Evolutionary conservation across 1,140 invertebrate species (phyloP).

Genomic region (Dryas iulia): DNA sequence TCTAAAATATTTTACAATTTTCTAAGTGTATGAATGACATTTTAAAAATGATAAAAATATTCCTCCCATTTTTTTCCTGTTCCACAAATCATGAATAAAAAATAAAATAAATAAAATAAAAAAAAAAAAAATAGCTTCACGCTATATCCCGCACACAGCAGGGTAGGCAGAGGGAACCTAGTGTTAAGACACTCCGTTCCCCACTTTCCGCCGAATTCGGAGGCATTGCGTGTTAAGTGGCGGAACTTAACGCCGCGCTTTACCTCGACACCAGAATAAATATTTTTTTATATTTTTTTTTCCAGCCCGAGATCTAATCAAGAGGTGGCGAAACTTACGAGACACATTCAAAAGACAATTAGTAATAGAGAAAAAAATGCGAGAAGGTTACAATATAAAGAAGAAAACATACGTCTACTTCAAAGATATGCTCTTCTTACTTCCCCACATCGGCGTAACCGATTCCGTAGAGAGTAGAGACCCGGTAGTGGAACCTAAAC

Average conservation of each 20-base stretch:
- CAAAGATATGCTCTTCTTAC: conserved; percentile 49
- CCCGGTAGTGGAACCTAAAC: conserved; percentile 18
- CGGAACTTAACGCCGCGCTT: neutral
- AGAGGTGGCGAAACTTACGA: conserved; percentile 54
- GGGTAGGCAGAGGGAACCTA: too few species aligned
- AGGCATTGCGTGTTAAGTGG: neutral
- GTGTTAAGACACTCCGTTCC: too few species aligned
- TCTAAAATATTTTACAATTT: too few species aligned
- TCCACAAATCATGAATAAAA: too few species aligned
- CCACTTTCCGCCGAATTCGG: too few species aligned
- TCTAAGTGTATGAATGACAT: too few species aligned
- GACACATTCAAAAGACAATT: conserved; percentile 50
- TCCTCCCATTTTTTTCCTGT: too few species aligned
- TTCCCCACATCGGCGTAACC: conserved; percentile 32
- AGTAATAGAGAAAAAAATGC: conserved; percentile 35
- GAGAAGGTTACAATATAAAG: conserved; percentile 36
- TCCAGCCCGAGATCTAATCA: conserved; percentile 44
- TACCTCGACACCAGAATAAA: too few species aligned
- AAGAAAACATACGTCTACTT: conserved; percentile 51
- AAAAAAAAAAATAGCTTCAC: too few species aligned
- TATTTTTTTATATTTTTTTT: neutral
- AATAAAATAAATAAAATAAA: too few species aligned
- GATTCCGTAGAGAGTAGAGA: neutral
- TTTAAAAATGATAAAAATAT: too few species aligned
- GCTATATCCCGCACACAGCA: too few species aligned